These are phyloP conservation scores for Eulemur coronatus DNA, from an alignment of 2,797 vertebrate species.

Conservation along the genomic window DNA sequence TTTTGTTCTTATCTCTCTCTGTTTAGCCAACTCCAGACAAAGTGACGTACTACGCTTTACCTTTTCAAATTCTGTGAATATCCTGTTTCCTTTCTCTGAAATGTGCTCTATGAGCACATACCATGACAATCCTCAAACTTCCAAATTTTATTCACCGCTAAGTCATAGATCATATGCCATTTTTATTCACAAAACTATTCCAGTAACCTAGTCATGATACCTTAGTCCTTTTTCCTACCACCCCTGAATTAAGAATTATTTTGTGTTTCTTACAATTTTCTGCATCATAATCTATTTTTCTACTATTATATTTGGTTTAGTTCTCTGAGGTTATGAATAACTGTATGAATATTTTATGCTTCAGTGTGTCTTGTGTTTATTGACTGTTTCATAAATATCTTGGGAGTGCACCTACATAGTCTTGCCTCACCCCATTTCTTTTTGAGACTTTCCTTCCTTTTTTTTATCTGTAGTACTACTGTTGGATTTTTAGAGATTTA, in stretches of 20 bases:
- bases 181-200: background rate
- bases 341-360: background rate
- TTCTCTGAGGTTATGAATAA: background rate
- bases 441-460: background rate
- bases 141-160: background rate
- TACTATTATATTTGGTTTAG: background rate
- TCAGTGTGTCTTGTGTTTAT: background rate
- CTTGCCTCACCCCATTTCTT: background rate
- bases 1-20: background rate
- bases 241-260: background rate
- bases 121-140: background rate
- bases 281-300: background rate
- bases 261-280: background rate
- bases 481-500: background rate
- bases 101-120: background rate
- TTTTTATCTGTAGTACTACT: background rate
- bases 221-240: background rate
- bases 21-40: background rate
- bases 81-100: background rate
- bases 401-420: background rate
- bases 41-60: fast-evolving
- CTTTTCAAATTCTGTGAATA: background rate
- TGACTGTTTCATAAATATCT: background rate
- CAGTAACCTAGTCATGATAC: background rate
- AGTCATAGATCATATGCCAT: background rate